Evolutionary conservation across 1,140 invertebrate genomes (phyloP).

Genomic region (Pemphigus obesinymphae): DNA sequence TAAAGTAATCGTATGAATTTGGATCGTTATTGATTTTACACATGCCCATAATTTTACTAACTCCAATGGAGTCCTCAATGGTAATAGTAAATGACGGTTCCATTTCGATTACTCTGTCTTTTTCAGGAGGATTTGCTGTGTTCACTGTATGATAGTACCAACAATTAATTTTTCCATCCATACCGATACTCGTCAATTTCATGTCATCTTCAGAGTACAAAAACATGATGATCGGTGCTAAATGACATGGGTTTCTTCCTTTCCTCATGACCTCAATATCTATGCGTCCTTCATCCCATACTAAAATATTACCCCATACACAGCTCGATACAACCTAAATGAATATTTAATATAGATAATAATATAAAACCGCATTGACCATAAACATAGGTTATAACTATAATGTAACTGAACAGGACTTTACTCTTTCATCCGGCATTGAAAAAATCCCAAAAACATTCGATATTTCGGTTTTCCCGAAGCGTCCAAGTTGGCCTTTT

Average conservation of each 20-base stretch:
- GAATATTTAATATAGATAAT: too few species aligned
- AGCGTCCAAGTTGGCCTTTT: conserved; percentile 76
- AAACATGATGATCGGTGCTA: conserved; percentile 67
- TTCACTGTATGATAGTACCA: conserved; percentile 87
- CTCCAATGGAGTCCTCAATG: conserved; percentile 51
- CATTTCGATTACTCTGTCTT: conserved; percentile 71
- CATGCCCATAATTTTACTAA: conserved; percentile 56
- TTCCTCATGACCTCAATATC: conserved; percentile 72
- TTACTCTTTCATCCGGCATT: conserved; percentile 78
- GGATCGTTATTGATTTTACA: conserved; percentile 51
- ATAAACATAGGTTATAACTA: not conserved
- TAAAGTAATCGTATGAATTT: conserved; percentile 61
- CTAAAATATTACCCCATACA: conserved; percentile 81
- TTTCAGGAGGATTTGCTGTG: conserved; percentile 69
- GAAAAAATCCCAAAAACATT: conserved; percentile 78
- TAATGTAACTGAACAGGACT: too few species aligned
- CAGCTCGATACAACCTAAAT: conserved; percentile 76
- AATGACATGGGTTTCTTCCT: conserved; percentile 67
- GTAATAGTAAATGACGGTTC: conserved; percentile 75
- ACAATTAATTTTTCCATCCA: conserved; percentile 73
- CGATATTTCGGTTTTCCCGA: conserved; percentile 84
- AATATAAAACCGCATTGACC: too few species aligned
- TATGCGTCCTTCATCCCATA: conserved; percentile 83
- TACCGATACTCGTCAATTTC: conserved; percentile 59
- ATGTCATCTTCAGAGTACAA: conserved; percentile 59